Evolutionary conservation across 2,888 invertebrate genomes (phyloP).

Genomic region (Seira musarum): DNA sequence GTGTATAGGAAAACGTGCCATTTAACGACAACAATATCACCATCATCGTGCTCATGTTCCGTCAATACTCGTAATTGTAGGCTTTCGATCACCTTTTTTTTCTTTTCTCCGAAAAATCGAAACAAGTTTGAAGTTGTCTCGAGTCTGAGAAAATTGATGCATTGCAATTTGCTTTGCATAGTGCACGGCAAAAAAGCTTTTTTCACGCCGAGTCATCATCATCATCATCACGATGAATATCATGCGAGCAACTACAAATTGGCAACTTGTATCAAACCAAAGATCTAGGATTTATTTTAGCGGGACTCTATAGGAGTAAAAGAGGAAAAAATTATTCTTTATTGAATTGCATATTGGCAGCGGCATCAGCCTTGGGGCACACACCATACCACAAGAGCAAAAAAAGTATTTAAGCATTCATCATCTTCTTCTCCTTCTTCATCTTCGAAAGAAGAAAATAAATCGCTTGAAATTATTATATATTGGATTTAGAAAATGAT

Average conservation of each 20-base stretch:
- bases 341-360: background rate
- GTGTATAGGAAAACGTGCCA: conserved; percentile 48
- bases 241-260: conserved; percentile 26
- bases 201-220: background rate
- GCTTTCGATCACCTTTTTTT: conserved; percentile 25
- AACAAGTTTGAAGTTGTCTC: too few species aligned
- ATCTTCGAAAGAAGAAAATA: background rate
- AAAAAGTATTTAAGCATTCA: conserved; percentile 6
- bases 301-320: background rate
- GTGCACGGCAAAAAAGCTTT: background rate
- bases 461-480: conserved; percentile 2
- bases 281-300: background rate
- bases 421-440: background rate
- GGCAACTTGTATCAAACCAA: conserved; percentile 33
- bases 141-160: too few species aligned
- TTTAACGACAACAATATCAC: conserved; percentile 57
- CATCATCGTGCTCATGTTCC: conserved; percentile 48
- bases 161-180: too few species aligned
- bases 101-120: background rate
- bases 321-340: conserved; percentile 2
- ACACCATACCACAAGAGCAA: background rate
- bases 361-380: background rate
- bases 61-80: conserved; percentile 47
- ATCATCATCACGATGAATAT: background rate
- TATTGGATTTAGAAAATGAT: background rate